Conservation (phyloP, 2,888 invertebrate genomes). For the Pyrocoelia pectoralis region DNA sequence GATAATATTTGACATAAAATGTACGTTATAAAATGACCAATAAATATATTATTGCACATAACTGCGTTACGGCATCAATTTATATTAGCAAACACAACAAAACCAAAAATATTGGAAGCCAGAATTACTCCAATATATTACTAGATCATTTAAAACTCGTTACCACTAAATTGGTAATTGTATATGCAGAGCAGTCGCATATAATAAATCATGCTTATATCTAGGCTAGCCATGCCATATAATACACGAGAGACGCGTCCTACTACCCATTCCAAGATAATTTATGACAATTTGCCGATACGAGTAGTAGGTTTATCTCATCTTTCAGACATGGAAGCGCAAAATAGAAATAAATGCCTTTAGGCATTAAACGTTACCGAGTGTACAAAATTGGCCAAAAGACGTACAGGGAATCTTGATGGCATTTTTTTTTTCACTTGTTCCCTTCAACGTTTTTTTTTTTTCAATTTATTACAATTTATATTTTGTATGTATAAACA, state of each 20-base stretch:
- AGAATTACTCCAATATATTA: slow-evolving; percentile 27
- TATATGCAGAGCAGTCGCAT: slow-evolving; percentile 39
- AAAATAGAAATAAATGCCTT: slow-evolving; percentile 31
- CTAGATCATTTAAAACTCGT: slow-evolving; percentile 42
- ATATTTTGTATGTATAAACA: background rate
- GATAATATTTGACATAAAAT: background rate
- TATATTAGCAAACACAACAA: slow-evolving; percentile 15
- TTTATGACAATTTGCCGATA: slow-evolving; percentile 42
- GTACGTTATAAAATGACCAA: background rate
- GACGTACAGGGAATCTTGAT: slow-evolving; percentile 29
- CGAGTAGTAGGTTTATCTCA: slow-evolving; percentile 33
- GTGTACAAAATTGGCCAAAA: slow-evolving; percentile 30
- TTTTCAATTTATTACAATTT: slow-evolving; percentile 16
- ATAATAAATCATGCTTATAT: slow-evolving; percentile 42
- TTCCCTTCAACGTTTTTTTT: slow-evolving; percentile 4
- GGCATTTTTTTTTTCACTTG: slow-evolving; percentile 21
- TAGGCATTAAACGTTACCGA: slow-evolving; percentile 32
- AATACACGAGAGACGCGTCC: slow-evolving; percentile 34
- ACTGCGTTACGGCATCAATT: slow-evolving; percentile 12
- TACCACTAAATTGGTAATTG: slow-evolving; percentile 41
- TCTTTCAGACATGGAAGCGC: slow-evolving; percentile 33
- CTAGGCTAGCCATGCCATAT: slow-evolving; percentile 36
- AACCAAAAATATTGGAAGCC: slow-evolving; percentile 4
- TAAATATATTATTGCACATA: background rate
- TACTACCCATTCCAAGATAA: slow-evolving; percentile 36